Evolutionary conservation across 2,888 invertebrate species (phyloP).

Genomic region (Argyresthia goedartella): DNA sequence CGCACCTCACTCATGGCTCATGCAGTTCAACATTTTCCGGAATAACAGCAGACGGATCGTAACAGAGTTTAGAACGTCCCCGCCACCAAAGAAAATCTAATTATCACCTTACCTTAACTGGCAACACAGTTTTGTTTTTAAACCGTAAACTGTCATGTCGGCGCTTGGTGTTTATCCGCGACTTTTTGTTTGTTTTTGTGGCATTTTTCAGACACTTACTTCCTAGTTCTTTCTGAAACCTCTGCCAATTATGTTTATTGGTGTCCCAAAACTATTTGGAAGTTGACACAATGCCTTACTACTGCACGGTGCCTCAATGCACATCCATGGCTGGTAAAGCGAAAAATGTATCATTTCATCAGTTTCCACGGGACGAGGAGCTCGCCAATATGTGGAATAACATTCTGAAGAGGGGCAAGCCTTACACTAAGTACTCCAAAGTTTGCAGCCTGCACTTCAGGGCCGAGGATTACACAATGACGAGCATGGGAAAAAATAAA

Average conservation of each 20-base stretch:
- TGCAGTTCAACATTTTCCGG: too few relatives aligned
- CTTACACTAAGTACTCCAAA: conserved; percentile 65
- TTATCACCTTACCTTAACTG: not conserved
- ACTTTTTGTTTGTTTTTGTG: conserved; percentile 56
- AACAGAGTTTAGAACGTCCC: too few relatives aligned
- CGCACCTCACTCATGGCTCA: too few relatives aligned
- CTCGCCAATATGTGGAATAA: conserved; percentile 57
- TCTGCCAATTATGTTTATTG: conserved; percentile 32
- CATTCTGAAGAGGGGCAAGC: conserved; percentile 58
- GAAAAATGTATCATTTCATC: conserved; percentile 62
- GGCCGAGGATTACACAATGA: conserved; percentile 54
- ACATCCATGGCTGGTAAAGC: conserved; percentile 65
- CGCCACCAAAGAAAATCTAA: too few relatives aligned
- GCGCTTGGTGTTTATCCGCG: conserved; percentile 53
- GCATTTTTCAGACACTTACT: conserved; percentile 6
- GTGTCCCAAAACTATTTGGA: conserved; percentile 20
- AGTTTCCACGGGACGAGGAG: conserved; percentile 55
- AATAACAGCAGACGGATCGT: too few relatives aligned
- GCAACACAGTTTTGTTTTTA: conserved; percentile 19
- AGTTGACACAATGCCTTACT: conserved; percentile 54
- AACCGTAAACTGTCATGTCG: conserved; percentile 39
- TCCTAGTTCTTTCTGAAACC: conserved; percentile 8
- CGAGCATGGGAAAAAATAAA: conserved; percentile 58
- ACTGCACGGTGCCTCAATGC: conserved; percentile 63
- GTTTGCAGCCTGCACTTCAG: conserved; percentile 63